Evolutionary conservation across 2,113 vertebrate genomes (phyloP).

Genomic region (Columbina picui): DNA sequence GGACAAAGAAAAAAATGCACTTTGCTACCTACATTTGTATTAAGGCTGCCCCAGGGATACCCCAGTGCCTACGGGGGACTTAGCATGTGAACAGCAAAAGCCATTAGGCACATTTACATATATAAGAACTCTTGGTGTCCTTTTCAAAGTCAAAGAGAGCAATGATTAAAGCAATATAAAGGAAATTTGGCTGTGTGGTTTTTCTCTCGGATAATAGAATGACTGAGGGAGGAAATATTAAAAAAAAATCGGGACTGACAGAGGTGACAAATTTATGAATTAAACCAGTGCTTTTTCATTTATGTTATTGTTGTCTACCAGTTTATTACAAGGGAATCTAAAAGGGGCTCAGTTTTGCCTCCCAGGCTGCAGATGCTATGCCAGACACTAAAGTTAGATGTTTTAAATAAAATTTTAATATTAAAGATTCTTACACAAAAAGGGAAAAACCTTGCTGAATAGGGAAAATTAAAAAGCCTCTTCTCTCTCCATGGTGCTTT

Average conservation of each 20-base stretch:
- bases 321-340: slow-evolving; percentile 6
- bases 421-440: background rate
- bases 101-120: background rate
- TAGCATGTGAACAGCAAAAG: background rate
- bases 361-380: slow-evolving; percentile 5
- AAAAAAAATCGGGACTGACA: background rate
- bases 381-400: slow-evolving; percentile 8
- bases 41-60: slow-evolving; percentile 13
- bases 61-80: background rate
- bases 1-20: slow-evolving; percentile 14
- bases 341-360: slow-evolving; percentile 14
- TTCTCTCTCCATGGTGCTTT: background rate
- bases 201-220: slow-evolving; percentile 3
- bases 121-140: slow-evolving; percentile 13
- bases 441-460: background rate
- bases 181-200: slow-evolving; percentile 7
- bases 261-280: slow-evolving; percentile 26
- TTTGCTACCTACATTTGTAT: slow-evolving; percentile 31
- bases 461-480: background rate
- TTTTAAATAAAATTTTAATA: background rate
- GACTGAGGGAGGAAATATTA: slow-evolving; percentile 12
- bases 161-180: slow-evolving; percentile 18
- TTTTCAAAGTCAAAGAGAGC: slow-evolving; percentile 28
- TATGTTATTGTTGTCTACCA: slow-evolving; percentile 6
- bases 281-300: slow-evolving; percentile 16